These are phyloP conservation scores for Urocolius indicus DNA, from an alignment of 2,113 vertebrate species.

Conservation along the genomic window DNA sequence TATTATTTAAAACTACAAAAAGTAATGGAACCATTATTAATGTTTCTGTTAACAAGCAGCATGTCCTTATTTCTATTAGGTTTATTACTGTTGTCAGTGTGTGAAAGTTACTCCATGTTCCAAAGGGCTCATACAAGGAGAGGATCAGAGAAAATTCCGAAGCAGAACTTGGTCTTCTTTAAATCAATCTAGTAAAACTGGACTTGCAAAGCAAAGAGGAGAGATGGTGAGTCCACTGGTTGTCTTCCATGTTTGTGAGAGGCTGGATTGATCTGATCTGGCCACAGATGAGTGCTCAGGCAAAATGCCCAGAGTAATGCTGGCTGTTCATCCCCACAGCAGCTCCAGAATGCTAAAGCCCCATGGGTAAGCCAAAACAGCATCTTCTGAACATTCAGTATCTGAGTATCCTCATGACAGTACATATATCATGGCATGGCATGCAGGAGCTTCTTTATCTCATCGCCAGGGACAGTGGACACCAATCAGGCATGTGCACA, in stretches of 20 bases:
- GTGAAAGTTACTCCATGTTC: neutral
- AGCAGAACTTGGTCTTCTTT: neutral
- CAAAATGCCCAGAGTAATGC: fast-evolving
- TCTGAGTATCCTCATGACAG: neutral
- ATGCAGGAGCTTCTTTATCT: neutral
- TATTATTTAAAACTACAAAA: constrained; percentile 24
- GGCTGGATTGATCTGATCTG: neutral
- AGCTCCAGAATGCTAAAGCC: neutral
- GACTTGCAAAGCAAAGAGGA: neutral
- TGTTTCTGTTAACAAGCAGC: neutral
- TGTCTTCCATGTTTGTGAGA: neutral
- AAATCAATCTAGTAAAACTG: neutral
- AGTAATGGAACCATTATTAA: neutral
- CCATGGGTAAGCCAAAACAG: neutral
- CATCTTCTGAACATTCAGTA: neutral
- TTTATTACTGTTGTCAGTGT: neutral
- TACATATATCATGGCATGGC: fast-evolving
- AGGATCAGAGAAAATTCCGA: neutral
- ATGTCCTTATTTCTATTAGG: neutral
- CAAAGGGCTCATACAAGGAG: neutral
- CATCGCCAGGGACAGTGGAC: neutral
- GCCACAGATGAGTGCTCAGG: fast-evolving
- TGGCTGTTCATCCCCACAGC: fast-evolving
- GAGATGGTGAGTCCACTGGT: fast-evolving
- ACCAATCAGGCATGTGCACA: fast-evolving